Evolutionary conservation across 2,888 invertebrate genomes (phyloP).

Genomic region (Lymantria monacha): DNA sequence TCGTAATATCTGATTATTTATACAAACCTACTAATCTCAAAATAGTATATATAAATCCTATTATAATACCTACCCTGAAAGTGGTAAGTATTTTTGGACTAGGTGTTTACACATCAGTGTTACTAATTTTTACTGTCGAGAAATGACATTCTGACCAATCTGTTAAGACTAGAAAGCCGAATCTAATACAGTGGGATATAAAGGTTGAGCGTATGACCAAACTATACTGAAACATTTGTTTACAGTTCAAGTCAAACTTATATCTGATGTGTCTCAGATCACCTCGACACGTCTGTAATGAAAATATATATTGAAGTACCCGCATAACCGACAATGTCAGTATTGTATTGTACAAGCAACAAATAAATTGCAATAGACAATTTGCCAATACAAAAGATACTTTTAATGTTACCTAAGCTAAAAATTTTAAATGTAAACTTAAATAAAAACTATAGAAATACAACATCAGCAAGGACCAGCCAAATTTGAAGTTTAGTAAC

Average conservation of each 20-base stretch:
- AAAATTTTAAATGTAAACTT: conserved; percentile 34
- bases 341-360: background rate
- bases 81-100: no score
- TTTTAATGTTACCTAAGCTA: conserved; percentile 13
- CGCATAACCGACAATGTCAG: background rate
- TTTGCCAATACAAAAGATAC: background rate
- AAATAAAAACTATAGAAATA: conserved; percentile 64
- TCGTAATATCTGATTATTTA: background rate
- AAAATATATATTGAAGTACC: background rate
- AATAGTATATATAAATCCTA: background rate
- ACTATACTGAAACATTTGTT: no score
- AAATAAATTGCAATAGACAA: background rate
- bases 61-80: background rate
- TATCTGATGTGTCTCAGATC: no score
- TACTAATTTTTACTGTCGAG: no score
- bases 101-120: no score
- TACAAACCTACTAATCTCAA: background rate
- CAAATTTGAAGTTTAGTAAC: conserved; percentile 54
- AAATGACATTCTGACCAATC: no score
- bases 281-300: no score
- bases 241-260: no score
- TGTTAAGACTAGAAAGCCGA: no score
- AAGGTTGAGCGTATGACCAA: no score
- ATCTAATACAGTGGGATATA: no score
- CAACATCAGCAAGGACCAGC: conserved; percentile 60